Conservation (phyloP, 2,888 invertebrate species). For the Aproaerema taeniolella region DNA sequence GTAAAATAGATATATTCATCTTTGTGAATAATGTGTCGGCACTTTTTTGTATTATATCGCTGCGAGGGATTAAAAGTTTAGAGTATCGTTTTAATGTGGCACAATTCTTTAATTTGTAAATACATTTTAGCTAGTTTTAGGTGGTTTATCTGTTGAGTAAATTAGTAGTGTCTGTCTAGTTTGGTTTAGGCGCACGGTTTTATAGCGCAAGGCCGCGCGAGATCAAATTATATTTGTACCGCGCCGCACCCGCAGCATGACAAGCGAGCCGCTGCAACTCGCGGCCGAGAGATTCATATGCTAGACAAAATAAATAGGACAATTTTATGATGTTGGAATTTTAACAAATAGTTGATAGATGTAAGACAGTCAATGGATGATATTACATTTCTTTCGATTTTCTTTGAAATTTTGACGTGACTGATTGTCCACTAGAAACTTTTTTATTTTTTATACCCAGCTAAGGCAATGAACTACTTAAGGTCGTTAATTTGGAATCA, state of each 20-base stretch:
- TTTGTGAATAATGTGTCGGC: constrained; percentile 70
- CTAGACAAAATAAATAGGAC: constrained; percentile 50
- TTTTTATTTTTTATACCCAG: constrained; percentile 10
- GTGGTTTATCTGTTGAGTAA: constrained; percentile 50
- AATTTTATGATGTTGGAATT: constrained; percentile 48
- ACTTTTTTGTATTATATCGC: constrained; percentile 66
- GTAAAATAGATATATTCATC: constrained; percentile 66
- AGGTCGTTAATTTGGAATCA: constrained; percentile 26
- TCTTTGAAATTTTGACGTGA: constrained; percentile 26
- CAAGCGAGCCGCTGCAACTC: constrained; percentile 27
- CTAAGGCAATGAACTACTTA: constrained; percentile 43
- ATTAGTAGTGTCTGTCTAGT: constrained; percentile 37
- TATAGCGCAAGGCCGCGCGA: constrained; percentile 25
- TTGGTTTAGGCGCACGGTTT: background rate
- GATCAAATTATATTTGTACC: constrained; percentile 31
- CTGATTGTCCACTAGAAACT: constrained; percentile 9
- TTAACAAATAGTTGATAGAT: constrained; percentile 33
- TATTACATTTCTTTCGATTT: constrained; percentile 27
- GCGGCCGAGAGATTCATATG: constrained; percentile 47
- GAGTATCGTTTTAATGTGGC: constrained; percentile 62
- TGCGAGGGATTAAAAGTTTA: constrained; percentile 57
- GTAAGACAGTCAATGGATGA: constrained; percentile 32
- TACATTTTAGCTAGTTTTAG: constrained; percentile 64
- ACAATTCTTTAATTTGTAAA: constrained; percentile 73
- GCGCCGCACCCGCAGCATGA: background rate